Conservation (phyloP, 2,797 vertebrate species). For the Rhinichthys osculus region DNA sequence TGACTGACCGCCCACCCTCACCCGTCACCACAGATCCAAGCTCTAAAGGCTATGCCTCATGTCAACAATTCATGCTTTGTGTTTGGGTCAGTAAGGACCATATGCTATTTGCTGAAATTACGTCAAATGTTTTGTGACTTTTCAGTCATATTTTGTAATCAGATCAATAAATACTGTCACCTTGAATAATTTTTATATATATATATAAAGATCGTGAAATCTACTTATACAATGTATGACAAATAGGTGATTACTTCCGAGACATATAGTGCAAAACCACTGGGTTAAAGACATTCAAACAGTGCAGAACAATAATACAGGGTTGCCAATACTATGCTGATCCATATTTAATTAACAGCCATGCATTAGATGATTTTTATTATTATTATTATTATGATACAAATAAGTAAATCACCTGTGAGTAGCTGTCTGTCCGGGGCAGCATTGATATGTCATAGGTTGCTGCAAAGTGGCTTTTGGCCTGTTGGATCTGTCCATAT, state of each 20-base stretch:
- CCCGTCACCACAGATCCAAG: not conserved
- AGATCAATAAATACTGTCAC: not conserved
- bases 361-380: not conserved
- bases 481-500: slow-evolving; percentile 98
- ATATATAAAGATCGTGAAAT: not conserved
- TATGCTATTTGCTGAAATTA: not conserved
- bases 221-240: not conserved
- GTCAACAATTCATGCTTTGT: not conserved
- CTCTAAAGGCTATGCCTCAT: no score
- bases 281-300: not conserved
- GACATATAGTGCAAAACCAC: not conserved
- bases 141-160: not conserved
- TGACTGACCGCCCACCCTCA: not conserved
- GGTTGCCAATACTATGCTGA: not conserved
- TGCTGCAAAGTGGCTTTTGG: slow-evolving; percentile 94
- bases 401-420: slow-evolving; percentile 81
- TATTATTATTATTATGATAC: not conserved
- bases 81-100: not conserved
- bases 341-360: not conserved
- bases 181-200: not conserved
- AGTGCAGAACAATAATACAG: not conserved
- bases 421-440: slow-evolving; percentile 92
- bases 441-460: slow-evolving; percentile 95
- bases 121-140: slow-evolving; percentile 2
- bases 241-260: not conserved